Base-by-base conservation (phyloP, 2,797 vertebrate species). In the Eulemur albifrons region DNA sequence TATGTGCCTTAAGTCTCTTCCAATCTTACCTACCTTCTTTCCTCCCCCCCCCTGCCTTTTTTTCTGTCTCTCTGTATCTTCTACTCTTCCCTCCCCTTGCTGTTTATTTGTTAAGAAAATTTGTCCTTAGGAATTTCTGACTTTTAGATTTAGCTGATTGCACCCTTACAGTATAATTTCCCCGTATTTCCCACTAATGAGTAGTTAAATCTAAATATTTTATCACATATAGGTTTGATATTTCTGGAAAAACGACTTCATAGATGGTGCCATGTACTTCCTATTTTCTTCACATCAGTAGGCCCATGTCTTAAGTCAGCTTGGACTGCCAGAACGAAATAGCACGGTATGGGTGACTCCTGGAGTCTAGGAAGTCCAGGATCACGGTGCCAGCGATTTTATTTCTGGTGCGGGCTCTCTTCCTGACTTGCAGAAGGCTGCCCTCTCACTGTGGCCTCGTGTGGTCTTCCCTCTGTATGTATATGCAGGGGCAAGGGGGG, bases 91-190 rank as follows among this genome's bases (percentile, higher is more conserved):
- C 21, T 7, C 61, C 35, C 2, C 20, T 89, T 79, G 35, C 38
- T 14, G 23, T 52, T 54, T 89, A 25, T 77, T 69, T 88, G 11
- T 54, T 79, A 79, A 89, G 87, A n/a, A 79, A 79, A 43, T 91
- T 83, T 91, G 27, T 73, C 18, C 57, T 50, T 20, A 73, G 54
- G 43, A 75, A 83, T 83, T 83, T 40, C 80, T 83, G 25, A 63
- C 67, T 43, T n/a, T 75, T 75, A 63, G n/a, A 63, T 73, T 52
- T 92, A 75, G 43, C 40, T 73, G 54, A 35, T 40, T 92, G 18
- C 1, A 63, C 52, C n/a, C 27, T 88, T 61, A 38, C 48, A 30
- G 54, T 75, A n/a, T 54, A 54, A 40, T 72, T 48, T 48, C 38
- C 57, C 57, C 45, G 2, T 50, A 38, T 81, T 65, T 75, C 48